Percentiles rank a stretch among this genome's conserved stretches.
These are phyloP conservation scores for Scaptomyza caliginosa DNA, from an alignment of 2,888 invertebrate species.

Conservation along the genomic window DNA sequence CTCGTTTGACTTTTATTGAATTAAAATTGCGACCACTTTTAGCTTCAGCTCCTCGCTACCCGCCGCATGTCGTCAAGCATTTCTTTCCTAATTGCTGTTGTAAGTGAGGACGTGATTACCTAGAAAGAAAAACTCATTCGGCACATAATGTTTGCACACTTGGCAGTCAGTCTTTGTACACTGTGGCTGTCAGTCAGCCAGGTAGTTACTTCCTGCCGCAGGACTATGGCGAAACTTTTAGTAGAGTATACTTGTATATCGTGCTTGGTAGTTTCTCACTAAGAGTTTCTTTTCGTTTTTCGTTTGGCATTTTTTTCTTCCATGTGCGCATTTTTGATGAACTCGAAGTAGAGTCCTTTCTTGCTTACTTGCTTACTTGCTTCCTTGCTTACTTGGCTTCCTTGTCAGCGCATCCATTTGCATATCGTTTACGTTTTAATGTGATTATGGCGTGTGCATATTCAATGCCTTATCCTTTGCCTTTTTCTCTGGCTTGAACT, in stretches of 20 bases:
- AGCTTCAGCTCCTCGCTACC: neutral
- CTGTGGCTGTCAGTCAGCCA: constrained; percentile 10
- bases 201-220: constrained; percentile 61
- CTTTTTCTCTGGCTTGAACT: constrained; percentile 41
- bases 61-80: neutral
- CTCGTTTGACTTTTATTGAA: constrained; percentile 77
- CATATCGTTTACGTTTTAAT: constrained; percentile 79
- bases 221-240: constrained; percentile 45
- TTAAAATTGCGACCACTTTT: constrained; percentile 57
- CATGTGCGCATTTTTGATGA: constrained; percentile 75
- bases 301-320: constrained; percentile 45
- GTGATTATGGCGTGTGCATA: constrained; percentile 80
- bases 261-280: constrained; percentile 44
- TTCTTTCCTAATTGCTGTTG: constrained; percentile 56
- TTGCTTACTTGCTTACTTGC: constrained; percentile 59
- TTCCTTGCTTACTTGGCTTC: constrained; percentile 48
- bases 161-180: constrained; percentile 2
- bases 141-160: constrained; percentile 51
- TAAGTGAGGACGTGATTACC: constrained; percentile 71
- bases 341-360: constrained; percentile 32
- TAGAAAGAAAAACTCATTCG: constrained; percentile 44
- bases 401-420: constrained; percentile 78
- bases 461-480: constrained; percentile 62
- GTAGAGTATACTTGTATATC: too few relatives aligned
- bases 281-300: constrained; percentile 42